Evolutionary conservation across 1,140 invertebrate genomes (phyloP), one percentile per base, ranked within the genome.

Genomic region (Melanaphis sacchari): DNA sequence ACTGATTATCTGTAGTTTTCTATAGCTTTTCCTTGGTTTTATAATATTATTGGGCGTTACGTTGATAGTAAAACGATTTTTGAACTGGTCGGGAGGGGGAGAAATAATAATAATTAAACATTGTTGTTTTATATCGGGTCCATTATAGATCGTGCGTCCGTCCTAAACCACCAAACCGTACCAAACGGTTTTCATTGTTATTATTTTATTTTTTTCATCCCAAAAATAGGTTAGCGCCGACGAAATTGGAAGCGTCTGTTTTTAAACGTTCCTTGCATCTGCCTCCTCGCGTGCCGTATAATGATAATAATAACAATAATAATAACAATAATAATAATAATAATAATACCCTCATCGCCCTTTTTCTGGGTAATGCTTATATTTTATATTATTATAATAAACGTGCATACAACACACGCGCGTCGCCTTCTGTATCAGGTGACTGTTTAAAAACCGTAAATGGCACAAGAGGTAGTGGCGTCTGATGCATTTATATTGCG

Each of bases 361-460:
- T 41, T 84, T 84, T 84, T 84, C 38, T 40, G 40, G 24, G 40
- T 22, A 41, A 82, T 38, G 38, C 22, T 82, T 40, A 82, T 82
- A 82, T 40, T 38, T 38, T 82, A 40, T 82, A 40, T 4, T n/a
- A 76, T 76, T 81, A 81, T 76, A 76, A 40, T 40, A 84, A 41
- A 41, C 9, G 24, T 24, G 40, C 22, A 41, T 40, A 84, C 38
- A 84, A 24, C 22, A 41, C 82, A 84, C 82, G n/a, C 18, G 40
- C 40, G 38, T 40, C 84, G 84, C 41, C 40, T 43, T 43, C 40
- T 4, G 41, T 87, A 87, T 87, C 84, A 87, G 84, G 84, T 87
- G n/a, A 87, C 84, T 43, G 40, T 46, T 46, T 46, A 43, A 46
- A 87, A 87, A 31, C 85, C 41, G 11, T 87, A 87, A 87, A 87